Percentiles rank a stretch among this genome's conserved stretches.
Evolutionary conservation across 2,797 vertebrate genomes (phyloP).

Genomic region (Bradypodion ventrale): DNA sequence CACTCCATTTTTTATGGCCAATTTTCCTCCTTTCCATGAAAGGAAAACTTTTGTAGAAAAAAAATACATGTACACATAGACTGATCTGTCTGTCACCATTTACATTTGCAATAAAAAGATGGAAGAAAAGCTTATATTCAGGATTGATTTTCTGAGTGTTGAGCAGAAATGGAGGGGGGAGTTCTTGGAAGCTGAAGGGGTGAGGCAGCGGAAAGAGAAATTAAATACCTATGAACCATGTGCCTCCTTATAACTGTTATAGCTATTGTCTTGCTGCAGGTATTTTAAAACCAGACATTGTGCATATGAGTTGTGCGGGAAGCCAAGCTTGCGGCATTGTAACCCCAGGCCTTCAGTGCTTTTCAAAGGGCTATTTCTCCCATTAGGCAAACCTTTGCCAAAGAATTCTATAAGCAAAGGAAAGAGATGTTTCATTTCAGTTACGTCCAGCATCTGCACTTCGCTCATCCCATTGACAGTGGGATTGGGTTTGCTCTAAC

Average conservation of each 20-base stretch:
- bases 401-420: not conserved
- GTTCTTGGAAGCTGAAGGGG: not conserved
- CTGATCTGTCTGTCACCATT: conserved; percentile 56
- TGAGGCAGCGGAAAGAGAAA: not conserved
- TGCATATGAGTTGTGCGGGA: not conserved
- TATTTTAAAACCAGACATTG: not conserved
- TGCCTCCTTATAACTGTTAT: not conserved
- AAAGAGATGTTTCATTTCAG: not conserved
- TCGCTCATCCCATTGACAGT: not conserved
- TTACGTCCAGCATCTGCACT: not conserved
- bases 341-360: not conserved
- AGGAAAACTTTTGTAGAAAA: conserved; percentile 60
- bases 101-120: conserved; percentile 66
- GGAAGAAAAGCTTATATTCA: conserved; percentile 38
- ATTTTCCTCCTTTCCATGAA: conserved; percentile 73
- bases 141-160: not conserved
- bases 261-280: not conserved
- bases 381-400: not conserved
- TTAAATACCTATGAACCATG: not conserved
- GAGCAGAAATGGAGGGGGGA: not conserved
- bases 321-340: not conserved
- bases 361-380: not conserved
- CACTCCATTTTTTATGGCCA: conserved; percentile 61
- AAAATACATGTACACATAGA: conserved; percentile 32
- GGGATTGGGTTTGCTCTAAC: not conserved